Evolutionary conservation across 2,888 invertebrate species (phyloP), one percentile per base, ranked within the genome.

Genomic region (Agrochola macilenta): DNA sequence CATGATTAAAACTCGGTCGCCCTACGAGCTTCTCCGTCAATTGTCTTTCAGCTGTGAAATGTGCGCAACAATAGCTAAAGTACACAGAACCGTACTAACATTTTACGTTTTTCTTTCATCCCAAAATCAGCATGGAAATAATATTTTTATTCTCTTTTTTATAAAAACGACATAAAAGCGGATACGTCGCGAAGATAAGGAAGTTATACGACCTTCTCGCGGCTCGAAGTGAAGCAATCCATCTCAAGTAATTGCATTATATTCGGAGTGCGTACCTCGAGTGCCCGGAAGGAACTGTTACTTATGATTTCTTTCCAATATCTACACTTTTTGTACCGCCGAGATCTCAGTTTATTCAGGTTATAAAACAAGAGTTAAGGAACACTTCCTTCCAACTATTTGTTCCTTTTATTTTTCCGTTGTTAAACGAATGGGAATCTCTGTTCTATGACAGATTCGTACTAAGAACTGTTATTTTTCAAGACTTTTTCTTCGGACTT

Each of bases 171-270:
- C 92, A 91, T 92, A 92, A 92, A 92, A 92, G 86, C 81, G 84
- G 84, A 87, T 87, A 87, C 81, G 88, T 87, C 86, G 89, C 82
- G 84, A 78, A 91, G 93, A 93, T 93, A 93, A 93, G 92, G 91
- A 90, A 92, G 93, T 92, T 92, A 92, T 92, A 91, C 90, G 90
- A 90, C 88, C 88, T 90, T 86, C 88, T 89, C 91, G 88, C 90
- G 88, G 90, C 91, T 92, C 92, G 90, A 93, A 91, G 90, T 90
- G 89, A 82, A 89, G 92, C 93, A 92, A 94, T 94, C 94, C 93
- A 93, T 94, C 93, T 92, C 93, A 88, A 90, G 93, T 94, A 94
- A 94, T 94, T 94, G 93, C 94, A 93, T 94, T 94, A 94, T 93
- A 93, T 94, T 93, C 92, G 88, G 84, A 91, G 91, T 93, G 92